Percentiles rank a stretch among this genome's conserved stretches.
These are phyloP conservation scores for Nesogale talazaci DNA, from an alignment of 2,113 vertebrate species.

Conservation along the genomic window DNA sequence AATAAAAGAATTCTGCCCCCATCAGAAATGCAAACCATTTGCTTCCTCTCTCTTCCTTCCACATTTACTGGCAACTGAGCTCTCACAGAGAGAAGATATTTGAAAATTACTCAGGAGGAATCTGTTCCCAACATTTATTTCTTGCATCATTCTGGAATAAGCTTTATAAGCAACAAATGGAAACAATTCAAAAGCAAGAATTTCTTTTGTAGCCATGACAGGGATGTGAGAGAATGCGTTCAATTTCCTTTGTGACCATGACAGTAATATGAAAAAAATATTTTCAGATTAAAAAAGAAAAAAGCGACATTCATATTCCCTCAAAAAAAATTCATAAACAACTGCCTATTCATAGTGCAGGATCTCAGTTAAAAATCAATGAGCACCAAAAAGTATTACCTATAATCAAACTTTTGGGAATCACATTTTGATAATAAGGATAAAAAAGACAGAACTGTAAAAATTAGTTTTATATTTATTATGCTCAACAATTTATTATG, in stretches of 20 bases:
- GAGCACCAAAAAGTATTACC: not conserved
- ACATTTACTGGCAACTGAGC: not conserved
- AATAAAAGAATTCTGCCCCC: too few relatives aligned
- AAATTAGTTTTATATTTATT: not conserved
- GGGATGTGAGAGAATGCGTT: not conserved
- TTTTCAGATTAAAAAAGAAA: not conserved
- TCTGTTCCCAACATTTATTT: not conserved
- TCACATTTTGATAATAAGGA: not conserved
- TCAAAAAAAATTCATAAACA: not conserved
- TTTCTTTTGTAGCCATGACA: not conserved
- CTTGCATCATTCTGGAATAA: not conserved
- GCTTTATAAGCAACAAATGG: not conserved
- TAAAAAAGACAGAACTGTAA: not conserved
- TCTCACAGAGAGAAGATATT: constrained; percentile 3
- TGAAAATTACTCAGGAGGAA: not conserved
- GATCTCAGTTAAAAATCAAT: not conserved
- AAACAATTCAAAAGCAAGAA: not conserved
- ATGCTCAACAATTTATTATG: constrained; percentile 34
- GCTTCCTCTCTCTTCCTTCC: not conserved
- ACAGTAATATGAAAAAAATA: too few relatives aligned
- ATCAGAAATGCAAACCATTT: not conserved
- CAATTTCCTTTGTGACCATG: too few relatives aligned
- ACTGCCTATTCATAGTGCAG: not conserved
- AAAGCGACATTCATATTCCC: not conserved
- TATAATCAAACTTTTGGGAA: not conserved